Evolutionary conservation across 2,888 invertebrate species (phyloP), one percentile per base, ranked within the genome.

Genomic region (Globia sparganii): DNA sequence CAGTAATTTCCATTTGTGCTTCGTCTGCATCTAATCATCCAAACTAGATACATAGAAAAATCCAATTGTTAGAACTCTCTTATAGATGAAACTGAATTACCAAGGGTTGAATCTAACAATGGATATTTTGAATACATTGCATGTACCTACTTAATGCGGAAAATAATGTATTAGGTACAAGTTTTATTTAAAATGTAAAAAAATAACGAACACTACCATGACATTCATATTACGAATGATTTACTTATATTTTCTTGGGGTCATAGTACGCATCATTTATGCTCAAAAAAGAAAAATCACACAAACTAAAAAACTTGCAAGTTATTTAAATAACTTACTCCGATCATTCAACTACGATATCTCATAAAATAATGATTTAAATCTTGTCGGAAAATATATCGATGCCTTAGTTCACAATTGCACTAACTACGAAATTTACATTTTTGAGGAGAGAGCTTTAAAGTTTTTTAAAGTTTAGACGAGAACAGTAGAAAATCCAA

Each of bases 181-280:
- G 28, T 11, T 46, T 74, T 64, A 56, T 75, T 43, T 13, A 28
- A 76, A 56, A 64, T n/a, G 4, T 59, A n/a, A 37, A n/a, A 49
- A 40, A 68, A 61, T 59, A 72, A 46, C 28, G 46, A 43, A 72
- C n/a, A 34, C 15, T 15, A 37, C 25, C 34, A 46, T 31, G n/a
- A 72, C 21, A 56, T 72, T 31, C 13, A 71, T 40, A 43, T 46
- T 59, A 25, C 43, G 25, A 74, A 25, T 72, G 15, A 9, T 21
- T 28, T 58, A 15, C 28, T 28, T 58, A 34, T 37, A 74, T 59
- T 53, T 37, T n/a, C 34, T 62, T 46, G 40, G 34, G 68, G 37
- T 74, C 67, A 58, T 34, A 62, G n/a, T 68, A 25, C 64, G 43
- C 40, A 67, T 37, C 13, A 37, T 53, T 43, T 43, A 80, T 18